A percentile compares a stretch with the other conserved stretches of the same genome.
These are phyloP conservation scores for Iselma pallidipennis DNA, from an alignment of 2,888 invertebrate species.

Conservation along the genomic window DNA sequence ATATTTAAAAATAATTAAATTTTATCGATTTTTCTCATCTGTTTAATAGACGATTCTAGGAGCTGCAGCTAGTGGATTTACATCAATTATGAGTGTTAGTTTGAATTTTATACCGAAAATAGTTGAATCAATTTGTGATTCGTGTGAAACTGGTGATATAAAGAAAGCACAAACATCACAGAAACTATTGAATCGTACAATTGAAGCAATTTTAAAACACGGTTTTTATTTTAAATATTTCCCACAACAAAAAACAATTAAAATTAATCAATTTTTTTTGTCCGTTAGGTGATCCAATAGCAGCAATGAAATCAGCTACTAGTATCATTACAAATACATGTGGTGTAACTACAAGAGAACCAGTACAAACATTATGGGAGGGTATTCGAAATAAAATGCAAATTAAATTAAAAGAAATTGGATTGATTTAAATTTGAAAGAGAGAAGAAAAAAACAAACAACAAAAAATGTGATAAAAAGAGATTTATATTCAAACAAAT, in stretches of 20 bases:
- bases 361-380: conserved; percentile 37
- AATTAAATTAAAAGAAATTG: conserved; percentile 31
- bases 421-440: conserved; percentile 19
- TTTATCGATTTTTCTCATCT: no score
- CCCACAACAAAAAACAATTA: no score
- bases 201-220: conserved; percentile 60
- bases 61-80: conserved; percentile 66
- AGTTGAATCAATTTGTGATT: conserved; percentile 61
- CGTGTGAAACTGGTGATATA: conserved; percentile 59
- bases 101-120: conserved; percentile 66
- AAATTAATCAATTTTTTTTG: not conserved
- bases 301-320: conserved; percentile 39
- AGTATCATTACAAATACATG: conserved; percentile 34
- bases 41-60: conserved; percentile 66
- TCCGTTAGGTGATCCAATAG: conserved; percentile 33
- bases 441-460: not conserved
- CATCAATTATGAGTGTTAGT: conserved; percentile 68
- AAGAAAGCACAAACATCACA: conserved; percentile 60
- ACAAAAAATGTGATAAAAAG: not conserved
- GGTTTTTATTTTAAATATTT: no score
- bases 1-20: no score
- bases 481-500: not conserved
- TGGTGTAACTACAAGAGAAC: conserved; percentile 35
- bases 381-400: conserved; percentile 38
- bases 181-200: conserved; percentile 58